Percentiles rank a stretch among this genome's conserved stretches.
These are phyloP conservation scores for Scrobipalpa costella DNA, from an alignment of 2,888 invertebrate genomes.

Conservation along the genomic window DNA sequence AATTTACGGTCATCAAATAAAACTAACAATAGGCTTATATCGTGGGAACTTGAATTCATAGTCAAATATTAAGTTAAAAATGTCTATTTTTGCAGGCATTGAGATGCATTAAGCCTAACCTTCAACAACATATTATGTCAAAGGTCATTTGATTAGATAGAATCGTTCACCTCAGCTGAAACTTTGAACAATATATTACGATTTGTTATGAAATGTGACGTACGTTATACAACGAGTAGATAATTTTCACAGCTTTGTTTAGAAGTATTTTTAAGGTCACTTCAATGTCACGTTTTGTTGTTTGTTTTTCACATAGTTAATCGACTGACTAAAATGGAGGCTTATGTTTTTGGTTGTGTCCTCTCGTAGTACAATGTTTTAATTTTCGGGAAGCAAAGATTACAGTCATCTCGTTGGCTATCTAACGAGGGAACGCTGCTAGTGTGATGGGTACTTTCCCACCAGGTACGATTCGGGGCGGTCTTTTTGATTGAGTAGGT, in stretches of 20 bases:
- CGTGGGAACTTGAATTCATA: not conserved
- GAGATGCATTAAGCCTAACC: not conserved
- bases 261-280: not conserved
- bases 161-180: not conserved
- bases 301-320: not conserved
- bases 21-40: not conserved
- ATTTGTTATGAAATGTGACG: not conserved
- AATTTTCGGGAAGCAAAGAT: too few species aligned
- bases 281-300: not conserved
- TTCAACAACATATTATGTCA: not conserved
- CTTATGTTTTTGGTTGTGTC: too few species aligned
- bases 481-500: too few species aligned
- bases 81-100: not conserved
- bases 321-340: not conserved
- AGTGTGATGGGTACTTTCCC: too few species aligned
- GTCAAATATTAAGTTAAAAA: not conserved
- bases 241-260: conserved; percentile 9
- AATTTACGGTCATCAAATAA: too few species aligned
- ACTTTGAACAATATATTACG: not conserved
- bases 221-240: not conserved
- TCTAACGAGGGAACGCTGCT: too few species aligned
- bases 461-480: too few species aligned
- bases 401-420: too few species aligned
- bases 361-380: too few species aligned
- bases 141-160: conserved; percentile 6